Evolutionary conservation across 2,113 vertebrate species (phyloP).

Genomic region (Pica pica): DNA sequence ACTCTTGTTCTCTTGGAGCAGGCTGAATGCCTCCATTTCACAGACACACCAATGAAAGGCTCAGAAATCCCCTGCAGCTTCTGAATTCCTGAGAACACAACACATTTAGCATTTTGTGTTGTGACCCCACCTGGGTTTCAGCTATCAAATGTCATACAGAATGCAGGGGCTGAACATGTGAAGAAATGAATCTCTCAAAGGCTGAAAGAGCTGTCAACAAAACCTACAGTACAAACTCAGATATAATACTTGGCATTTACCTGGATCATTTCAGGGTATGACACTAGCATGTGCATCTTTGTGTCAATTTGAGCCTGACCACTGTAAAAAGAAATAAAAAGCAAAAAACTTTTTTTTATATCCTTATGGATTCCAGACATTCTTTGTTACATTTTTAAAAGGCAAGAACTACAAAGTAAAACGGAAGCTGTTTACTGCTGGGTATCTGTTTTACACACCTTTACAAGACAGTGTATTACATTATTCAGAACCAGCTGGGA

Average conservation of each 20-base stretch:
- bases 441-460: constrained; percentile 31
- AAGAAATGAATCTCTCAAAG: neutral
- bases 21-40: neutral
- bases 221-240: neutral
- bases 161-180: neutral
- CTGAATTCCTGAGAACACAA: constrained; percentile 20
- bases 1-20: neutral
- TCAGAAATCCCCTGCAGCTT: neutral
- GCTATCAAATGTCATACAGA: constrained; percentile 15
- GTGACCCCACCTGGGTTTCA: neutral
- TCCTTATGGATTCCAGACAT: neutral
- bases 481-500: constrained; percentile 12
- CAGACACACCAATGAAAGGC: neutral
- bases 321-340: neutral
- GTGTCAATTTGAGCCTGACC: neutral
- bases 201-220: constrained; percentile 1
- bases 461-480: neutral
- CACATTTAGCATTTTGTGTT: neutral
- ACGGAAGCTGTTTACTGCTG: neutral
- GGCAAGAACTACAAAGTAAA: neutral
- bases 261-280: constrained; percentile 14
- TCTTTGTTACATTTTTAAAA: constrained; percentile 2
- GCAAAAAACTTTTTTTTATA: neutral
- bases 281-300: constrained; percentile 13
- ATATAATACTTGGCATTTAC: constrained; percentile 34